Conservation (phyloP, 2,888 invertebrate genomes). For the Oscheius sp. region DNA sequence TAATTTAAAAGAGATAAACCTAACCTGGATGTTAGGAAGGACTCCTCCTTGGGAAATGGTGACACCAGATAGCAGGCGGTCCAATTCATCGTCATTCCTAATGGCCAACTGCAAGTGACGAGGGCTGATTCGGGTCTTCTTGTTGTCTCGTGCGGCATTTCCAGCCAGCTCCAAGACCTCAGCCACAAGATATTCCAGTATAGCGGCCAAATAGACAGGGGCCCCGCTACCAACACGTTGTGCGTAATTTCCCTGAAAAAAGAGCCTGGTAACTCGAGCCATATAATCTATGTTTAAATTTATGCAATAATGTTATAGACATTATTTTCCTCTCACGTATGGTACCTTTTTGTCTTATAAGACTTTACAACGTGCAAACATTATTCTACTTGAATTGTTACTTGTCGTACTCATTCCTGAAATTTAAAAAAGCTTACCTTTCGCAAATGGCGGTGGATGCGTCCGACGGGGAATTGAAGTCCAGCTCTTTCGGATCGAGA, state of each 20-base stretch:
- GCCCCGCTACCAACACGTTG: neutral
- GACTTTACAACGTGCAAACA: too few relatives aligned
- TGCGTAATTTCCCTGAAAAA: constrained; percentile 5
- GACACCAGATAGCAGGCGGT: neutral
- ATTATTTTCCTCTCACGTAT: too few relatives aligned
- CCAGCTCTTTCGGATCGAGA: too few relatives aligned
- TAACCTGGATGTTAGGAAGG: neutral
- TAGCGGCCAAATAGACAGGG: neutral
- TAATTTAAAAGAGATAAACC: neutral
- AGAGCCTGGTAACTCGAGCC: too few relatives aligned
- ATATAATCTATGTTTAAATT: too few relatives aligned
- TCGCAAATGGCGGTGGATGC: too few relatives aligned
- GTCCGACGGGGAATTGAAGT: too few relatives aligned
- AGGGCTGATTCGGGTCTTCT: constrained; percentile 71
- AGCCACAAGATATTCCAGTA: constrained; percentile 43
- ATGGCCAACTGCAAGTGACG: constrained; percentile 33
- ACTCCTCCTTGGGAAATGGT: constrained; percentile 10
- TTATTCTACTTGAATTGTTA: too few relatives aligned
- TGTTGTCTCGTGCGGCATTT: constrained; percentile 74
- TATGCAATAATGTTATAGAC: too few relatives aligned
- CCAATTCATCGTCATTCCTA: constrained; percentile 3
- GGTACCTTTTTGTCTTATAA: too few relatives aligned
- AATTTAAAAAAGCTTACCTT: too few relatives aligned
- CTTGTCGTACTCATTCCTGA: too few relatives aligned
- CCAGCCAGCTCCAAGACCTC: constrained; percentile 60